These are phyloP conservation scores for Pontoporia blainvillei DNA, from an alignment of 2,113 vertebrate genomes.

Conservation along the genomic window DNA sequence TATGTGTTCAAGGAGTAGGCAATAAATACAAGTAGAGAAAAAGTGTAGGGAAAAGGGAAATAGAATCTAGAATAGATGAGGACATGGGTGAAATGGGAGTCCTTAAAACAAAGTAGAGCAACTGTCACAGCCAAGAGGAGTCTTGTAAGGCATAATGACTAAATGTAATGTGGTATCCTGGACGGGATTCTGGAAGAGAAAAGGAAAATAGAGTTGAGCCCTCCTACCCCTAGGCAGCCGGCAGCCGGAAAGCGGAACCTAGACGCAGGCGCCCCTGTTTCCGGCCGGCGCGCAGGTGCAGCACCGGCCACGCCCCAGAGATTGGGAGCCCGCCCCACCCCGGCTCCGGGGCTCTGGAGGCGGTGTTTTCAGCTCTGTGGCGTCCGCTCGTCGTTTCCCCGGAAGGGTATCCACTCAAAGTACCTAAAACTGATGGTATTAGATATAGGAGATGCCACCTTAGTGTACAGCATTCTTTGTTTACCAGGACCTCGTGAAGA, in stretches of 20 bases:
- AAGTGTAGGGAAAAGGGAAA: neutral
- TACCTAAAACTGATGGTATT: slow-evolving; percentile 88
- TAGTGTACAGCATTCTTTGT: slow-evolving; percentile 88
- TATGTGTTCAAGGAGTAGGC: neutral
- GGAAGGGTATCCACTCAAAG: slow-evolving; percentile 65
- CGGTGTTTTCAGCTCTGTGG: fast-evolving
- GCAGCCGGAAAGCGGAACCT: neutral
- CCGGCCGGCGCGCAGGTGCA: fast-evolving
- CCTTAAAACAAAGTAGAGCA: neutral
- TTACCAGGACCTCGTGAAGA: slow-evolving; percentile 90
- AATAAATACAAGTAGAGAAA: neutral
- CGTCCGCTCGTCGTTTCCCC: neutral
- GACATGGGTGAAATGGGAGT: neutral
- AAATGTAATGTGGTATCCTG: neutral
- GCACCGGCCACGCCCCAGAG: fast-evolving
- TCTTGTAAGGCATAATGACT: neutral
- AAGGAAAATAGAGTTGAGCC: neutral
- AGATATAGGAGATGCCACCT: slow-evolving; percentile 83
- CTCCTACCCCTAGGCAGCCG: neutral
- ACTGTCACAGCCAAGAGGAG: neutral
- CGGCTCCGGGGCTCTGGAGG: too few relatives aligned
- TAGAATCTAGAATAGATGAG: neutral
- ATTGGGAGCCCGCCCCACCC: neutral
- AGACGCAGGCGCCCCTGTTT: neutral
- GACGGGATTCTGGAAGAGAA: neutral